phyloP scores from a whole-genome alignment of 1,140 invertebrate genomes.

The Cydia amplana region DNA sequence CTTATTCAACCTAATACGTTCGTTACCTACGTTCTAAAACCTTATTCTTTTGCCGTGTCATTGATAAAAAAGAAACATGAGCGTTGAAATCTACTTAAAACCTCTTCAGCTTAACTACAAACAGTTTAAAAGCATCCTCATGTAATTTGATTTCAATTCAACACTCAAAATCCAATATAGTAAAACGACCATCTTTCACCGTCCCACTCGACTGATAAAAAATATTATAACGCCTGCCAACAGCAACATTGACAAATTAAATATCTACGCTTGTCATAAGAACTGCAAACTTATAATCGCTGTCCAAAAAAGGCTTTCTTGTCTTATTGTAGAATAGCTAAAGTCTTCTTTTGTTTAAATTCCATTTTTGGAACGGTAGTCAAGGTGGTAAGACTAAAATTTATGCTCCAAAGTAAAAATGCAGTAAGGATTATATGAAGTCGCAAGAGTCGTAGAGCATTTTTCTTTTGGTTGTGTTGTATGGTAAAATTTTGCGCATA shows the following conservation, averaged over 20 bases:
- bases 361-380: constrained; percentile 17
- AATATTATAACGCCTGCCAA: constrained; percentile 64
- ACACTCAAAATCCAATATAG: constrained; percentile 22
- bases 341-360: constrained; percentile 24
- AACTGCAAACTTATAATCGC: constrained; percentile 34
- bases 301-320: constrained; percentile 35
- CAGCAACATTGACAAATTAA: constrained; percentile 69
- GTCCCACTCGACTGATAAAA: constrained; percentile 44
- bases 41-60: neutral
- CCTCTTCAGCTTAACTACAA: neutral
- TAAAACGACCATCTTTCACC: constrained; percentile 40
- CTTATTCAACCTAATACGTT: neutral
- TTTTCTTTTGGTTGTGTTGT: neutral
- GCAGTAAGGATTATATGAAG: constrained; percentile 5
- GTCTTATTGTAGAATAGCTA: neutral
- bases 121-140: constrained; percentile 23
- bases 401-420: constrained; percentile 4
- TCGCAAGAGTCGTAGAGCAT: neutral
- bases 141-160: constrained; percentile 28
- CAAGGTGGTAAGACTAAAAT: neutral
- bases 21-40: neutral
- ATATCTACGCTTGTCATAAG: constrained; percentile 46
- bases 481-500: constrained; percentile 20
- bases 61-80: neutral
- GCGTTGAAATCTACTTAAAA: neutral